Evolutionary conservation across 2,113 vertebrate species (phyloP).

Genomic region (Alethe castanea): DNA sequence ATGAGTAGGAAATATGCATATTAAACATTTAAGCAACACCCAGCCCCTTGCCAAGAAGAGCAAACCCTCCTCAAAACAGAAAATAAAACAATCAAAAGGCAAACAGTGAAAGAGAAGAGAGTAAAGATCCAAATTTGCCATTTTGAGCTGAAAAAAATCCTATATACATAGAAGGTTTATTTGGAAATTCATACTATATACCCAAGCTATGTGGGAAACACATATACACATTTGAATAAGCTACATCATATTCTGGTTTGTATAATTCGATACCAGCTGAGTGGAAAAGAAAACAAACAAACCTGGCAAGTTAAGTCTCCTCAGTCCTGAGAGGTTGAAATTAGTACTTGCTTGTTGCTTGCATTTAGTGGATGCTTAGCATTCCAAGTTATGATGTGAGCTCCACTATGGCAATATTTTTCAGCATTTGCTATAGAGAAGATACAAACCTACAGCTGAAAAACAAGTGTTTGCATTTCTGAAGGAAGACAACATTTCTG

Average conservation of each 20-base stretch:
- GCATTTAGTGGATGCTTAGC: background rate
- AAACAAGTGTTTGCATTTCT: background rate
- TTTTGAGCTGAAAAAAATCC: background rate
- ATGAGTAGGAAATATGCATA: background rate
- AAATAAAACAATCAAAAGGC: background rate
- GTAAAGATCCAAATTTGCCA: background rate
- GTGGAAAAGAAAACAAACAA: background rate
- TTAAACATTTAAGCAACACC: background rate
- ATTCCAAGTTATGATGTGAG: background rate
- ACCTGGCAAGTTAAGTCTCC: background rate
- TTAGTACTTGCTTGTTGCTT: background rate
- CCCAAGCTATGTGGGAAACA: background rate
- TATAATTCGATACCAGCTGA: background rate
- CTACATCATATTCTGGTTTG: background rate
- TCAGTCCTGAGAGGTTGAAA: background rate
- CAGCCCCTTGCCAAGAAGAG: accelerated
- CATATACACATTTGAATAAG: background rate
- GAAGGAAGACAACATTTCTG: background rate
- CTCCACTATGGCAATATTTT: background rate
- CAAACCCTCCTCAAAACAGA: background rate
- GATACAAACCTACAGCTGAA: background rate
- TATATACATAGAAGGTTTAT: background rate
- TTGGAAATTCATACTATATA: background rate
- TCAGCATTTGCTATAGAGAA: accelerated
- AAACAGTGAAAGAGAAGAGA: background rate